Evolutionary conservation across 2,113 vertebrate genomes (phyloP).

Genomic region (Cyanoliseus patagonus): DNA sequence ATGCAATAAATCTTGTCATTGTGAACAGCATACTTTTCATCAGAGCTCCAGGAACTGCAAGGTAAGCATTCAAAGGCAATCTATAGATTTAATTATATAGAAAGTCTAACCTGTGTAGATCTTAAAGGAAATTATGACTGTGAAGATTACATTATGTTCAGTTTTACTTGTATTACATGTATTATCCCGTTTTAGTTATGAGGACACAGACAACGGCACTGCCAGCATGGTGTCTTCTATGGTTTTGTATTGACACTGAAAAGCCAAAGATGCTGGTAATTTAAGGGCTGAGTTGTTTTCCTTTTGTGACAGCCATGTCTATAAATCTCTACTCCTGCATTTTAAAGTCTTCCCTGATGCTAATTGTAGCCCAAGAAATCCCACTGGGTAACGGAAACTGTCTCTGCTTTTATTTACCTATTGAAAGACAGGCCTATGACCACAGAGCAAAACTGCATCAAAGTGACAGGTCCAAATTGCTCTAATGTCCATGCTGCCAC

Average conservation of each 20-base stretch:
- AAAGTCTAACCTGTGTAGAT: conserved; percentile 5
- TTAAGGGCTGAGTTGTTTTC: background rate
- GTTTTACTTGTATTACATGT: background rate
- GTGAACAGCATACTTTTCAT: conserved; percentile 45
- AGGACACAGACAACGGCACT: background rate
- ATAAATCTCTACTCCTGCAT: background rate
- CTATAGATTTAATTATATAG: conserved; percentile 56
- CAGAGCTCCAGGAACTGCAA: conserved; percentile 45
- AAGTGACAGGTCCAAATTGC: background rate
- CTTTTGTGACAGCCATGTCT: background rate
- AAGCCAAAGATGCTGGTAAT: background rate
- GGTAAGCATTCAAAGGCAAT: conserved; percentile 62
- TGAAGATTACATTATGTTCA: background rate
- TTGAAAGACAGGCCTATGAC: background rate
- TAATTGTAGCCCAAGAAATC: conserved; percentile 21
- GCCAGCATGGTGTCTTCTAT: background rate
- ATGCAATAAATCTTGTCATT: conserved; percentile 71
- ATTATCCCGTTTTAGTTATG: background rate
- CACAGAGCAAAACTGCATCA: background rate
- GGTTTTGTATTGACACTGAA: background rate
- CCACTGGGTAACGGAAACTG: background rate
- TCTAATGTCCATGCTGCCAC: background rate
- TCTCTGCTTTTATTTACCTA: background rate
- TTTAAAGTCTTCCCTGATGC: conserved; percentile 3
- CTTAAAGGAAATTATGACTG: conserved; percentile 3